Percentiles rank a stretch among this genome's conserved stretches.
Conservation (phyloP, 2,113 vertebrate species). For the Sapajus apella region DNA sequence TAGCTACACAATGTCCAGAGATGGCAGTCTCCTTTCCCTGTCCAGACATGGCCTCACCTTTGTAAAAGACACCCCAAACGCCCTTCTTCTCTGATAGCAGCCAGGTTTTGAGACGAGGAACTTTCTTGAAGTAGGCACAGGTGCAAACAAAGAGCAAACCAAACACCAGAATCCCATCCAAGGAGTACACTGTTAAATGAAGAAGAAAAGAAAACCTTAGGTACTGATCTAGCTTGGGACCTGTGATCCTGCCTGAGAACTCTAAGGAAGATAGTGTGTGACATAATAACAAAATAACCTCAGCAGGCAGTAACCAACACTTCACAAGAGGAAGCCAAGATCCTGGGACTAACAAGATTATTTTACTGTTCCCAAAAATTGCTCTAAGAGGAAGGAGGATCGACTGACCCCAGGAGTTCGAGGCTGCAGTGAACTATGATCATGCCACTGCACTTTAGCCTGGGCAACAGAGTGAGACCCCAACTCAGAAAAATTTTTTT, state of each 20-base stretch:
- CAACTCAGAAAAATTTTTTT: too few relatives aligned
- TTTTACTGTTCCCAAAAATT: not conserved
- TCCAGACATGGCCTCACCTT: constrained; percentile 86
- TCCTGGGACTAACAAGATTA: not conserved
- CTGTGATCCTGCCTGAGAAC: not conserved
- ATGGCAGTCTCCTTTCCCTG: not conserved
- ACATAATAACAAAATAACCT: not conserved
- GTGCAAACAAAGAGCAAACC: constrained; percentile 96
- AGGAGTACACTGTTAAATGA: constrained; percentile 87
- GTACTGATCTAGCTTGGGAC: not conserved
- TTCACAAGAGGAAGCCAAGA: not conserved
- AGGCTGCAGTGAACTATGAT: too few relatives aligned
- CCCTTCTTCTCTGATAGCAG: constrained; percentile 95
- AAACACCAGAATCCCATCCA: constrained; percentile 96
- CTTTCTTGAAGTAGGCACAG: constrained; percentile 97
- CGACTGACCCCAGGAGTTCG: not conserved
- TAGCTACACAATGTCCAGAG: not conserved
- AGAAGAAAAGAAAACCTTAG: constrained; percentile 36
- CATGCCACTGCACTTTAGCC: too few relatives aligned
- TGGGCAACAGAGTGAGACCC: too few relatives aligned
- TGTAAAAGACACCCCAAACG: constrained; percentile 97
- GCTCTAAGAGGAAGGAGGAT: not conserved
- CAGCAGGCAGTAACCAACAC: not conserved
- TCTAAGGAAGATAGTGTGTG: not conserved
- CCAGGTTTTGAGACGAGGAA: constrained; percentile 94